Evolutionary conservation across 1,140 invertebrate species (phyloP).

Genomic region (Drosophila kohkoa): DNA sequence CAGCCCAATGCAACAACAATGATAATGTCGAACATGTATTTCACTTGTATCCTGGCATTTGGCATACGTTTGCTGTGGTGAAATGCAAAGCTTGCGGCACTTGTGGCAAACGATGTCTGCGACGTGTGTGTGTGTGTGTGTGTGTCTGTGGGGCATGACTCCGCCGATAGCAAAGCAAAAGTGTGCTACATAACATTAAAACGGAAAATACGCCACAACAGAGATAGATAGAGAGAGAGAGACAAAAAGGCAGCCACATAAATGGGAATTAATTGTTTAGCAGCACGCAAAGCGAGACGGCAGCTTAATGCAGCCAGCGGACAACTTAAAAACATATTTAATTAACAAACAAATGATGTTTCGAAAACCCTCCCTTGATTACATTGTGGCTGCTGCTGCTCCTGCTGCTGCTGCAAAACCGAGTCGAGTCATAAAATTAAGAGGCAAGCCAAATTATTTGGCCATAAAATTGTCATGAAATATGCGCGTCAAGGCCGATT

Average conservation of each 20-base stretch:
- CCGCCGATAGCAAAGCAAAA: conserved; percentile 21
- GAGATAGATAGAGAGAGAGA: too few species aligned
- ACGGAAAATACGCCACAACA: conserved; percentile 17
- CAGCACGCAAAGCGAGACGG: conserved; percentile 41
- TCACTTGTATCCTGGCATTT: background rate
- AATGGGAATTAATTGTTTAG: conserved; percentile 64
- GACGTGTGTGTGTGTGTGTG: too few species aligned
- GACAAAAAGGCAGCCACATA: conserved; percentile 13
- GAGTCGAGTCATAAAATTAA: conserved; percentile 53
- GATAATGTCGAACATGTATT: conserved; percentile 1
- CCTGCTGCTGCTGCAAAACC: background rate
- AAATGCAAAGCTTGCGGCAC: background rate
- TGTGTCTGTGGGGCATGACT: background rate
- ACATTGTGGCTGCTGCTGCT: background rate
- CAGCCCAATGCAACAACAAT: background rate
- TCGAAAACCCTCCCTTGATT: conserved; percentile 39
- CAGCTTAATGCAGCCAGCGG: conserved; percentile 17
- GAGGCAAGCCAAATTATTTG: conserved; percentile 69
- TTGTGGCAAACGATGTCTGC: background rate
- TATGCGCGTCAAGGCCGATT: conserved; percentile 45
- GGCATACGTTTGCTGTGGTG: conserved; percentile 4
- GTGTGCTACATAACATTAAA: conserved; percentile 20
- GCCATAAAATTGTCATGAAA: conserved; percentile 73
- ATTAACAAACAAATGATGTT: conserved; percentile 74
- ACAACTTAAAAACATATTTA: conserved; percentile 63